Conservation (phyloP, 2,888 invertebrate genomes). For the Papilio protenor region DNA sequence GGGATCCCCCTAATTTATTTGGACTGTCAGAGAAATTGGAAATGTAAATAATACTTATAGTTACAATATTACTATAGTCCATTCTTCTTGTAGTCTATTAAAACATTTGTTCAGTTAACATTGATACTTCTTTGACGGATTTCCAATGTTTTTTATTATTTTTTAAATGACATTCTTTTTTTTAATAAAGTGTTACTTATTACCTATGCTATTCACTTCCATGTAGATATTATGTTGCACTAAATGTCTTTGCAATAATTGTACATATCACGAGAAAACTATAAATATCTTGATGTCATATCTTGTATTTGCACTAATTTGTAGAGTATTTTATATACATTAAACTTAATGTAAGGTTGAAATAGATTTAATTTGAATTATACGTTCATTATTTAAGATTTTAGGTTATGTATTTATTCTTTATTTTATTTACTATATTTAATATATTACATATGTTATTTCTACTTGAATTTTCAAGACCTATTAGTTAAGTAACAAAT, state of each 20-base stretch:
- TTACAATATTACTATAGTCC: not conserved
- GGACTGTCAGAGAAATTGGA: conserved; percentile 69
- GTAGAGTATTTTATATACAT: conserved; percentile 26
- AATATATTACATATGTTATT: not conserved
- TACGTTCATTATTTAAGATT: not conserved
- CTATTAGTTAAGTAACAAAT: conserved; percentile 11
- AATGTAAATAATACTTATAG: conserved; percentile 55
- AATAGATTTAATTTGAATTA: not conserved
- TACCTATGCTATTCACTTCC: not conserved
- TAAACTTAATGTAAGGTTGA: not conserved
- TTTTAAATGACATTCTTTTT: not conserved
- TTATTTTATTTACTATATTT: not conserved
- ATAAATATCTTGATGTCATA: conserved; percentile 43
- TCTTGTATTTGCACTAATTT: conserved; percentile 40
- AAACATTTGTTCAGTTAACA: not conserved
- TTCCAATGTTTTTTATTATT: not conserved
- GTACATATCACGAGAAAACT: conserved; percentile 37
- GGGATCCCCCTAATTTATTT: conserved; percentile 60
- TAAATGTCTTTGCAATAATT: conserved; percentile 26
- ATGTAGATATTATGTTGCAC: conserved; percentile 28
- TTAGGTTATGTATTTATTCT: not conserved
- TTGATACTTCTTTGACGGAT: not conserved
- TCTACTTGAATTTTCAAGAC: not conserved
- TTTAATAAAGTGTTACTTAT: not conserved
- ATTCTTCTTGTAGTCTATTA: conserved; percentile 27